Base-by-base conservation (phyloP, 2,888 invertebrate genomes). In the Hirtodrosophila histrioides region DNA sequence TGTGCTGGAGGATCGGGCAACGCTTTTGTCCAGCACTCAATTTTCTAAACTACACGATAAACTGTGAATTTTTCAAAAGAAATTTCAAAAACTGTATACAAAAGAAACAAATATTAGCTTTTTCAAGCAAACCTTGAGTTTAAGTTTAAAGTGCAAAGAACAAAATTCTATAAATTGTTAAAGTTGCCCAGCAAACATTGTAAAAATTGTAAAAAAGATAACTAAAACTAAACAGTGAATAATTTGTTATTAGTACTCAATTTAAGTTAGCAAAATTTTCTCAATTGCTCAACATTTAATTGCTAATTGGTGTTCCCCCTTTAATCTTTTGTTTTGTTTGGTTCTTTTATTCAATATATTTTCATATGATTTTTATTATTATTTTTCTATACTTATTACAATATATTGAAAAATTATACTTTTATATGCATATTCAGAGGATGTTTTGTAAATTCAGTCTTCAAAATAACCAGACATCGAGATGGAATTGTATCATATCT, bases 31-130 rank as follows among this genome's bases (percentile, higher is more conserved):
- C 46, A 48, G 68, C 62, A 62, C 62, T 75, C 75, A 68, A 85
- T 75, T 33, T 46, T 67, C 51, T 46, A 50, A 50, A 54, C 37
- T 41, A 48, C 35, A 49, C 31, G 9, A 36, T 8, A 17, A 85
- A 82, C 86, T 88, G 88, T 88, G 89, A 88, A 86, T 84, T 89
- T 87, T 60, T 68, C 44, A 70, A 64, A 53, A 43, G 24, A 53
- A 35, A 39, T 35, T 58, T 36, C n/a, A 0, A 49, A 58, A 56
- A 41, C 27, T 55, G 33, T 53, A 58, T 33, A 56, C 35, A 66
- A 36, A 55, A 49, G 12, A 24, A 61, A 55, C 1, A 7, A 63
- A 50, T 17, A 17, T 17, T 17, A 17, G 17, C 17, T 55, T 55
- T 33, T 49, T 31, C 31, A 44, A 56, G 24, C 27, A 49, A 39